Conservation (phyloP, 2,113 vertebrate genomes). For the Capreolus pygargus region DNA sequence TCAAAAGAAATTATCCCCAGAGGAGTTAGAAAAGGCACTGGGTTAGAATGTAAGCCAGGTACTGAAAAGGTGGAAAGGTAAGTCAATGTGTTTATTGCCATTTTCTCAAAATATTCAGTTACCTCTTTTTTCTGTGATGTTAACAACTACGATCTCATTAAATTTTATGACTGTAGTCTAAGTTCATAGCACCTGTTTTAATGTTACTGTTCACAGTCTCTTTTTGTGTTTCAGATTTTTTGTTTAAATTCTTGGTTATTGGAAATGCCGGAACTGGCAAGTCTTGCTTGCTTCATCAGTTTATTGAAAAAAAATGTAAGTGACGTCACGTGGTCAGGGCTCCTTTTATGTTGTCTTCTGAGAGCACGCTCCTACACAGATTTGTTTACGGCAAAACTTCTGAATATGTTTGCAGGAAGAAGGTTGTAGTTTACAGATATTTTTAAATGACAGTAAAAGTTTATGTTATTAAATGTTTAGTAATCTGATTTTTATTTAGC, state of each 20-base stretch:
- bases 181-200: neutral
- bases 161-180: neutral
- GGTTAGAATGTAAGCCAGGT: neutral
- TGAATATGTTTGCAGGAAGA: neutral
- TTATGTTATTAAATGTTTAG: neutral
- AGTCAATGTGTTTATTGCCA: neutral
- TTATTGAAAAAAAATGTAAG: slow-evolving; percentile 88
- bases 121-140: neutral
- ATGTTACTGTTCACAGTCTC: neutral
- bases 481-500: neutral
- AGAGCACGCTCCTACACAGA: neutral
- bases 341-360: neutral
- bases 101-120: neutral
- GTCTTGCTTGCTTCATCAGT: slow-evolving; percentile 85
- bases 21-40: neutral
- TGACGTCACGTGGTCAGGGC: neutral
- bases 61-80: neutral
- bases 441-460: neutral
- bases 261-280: slow-evolving; percentile 87
- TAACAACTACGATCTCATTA: neutral
- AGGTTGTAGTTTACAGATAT: neutral
- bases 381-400: neutral
- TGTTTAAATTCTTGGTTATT: slow-evolving; percentile 88
- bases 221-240: slow-evolving; percentile 80
- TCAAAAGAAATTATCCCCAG: neutral